A percentile compares a stretch with the other conserved stretches of the same genome.
Conservation (phyloP, 2,888 invertebrate genomes). For the Tiliacea citrago region DNA sequence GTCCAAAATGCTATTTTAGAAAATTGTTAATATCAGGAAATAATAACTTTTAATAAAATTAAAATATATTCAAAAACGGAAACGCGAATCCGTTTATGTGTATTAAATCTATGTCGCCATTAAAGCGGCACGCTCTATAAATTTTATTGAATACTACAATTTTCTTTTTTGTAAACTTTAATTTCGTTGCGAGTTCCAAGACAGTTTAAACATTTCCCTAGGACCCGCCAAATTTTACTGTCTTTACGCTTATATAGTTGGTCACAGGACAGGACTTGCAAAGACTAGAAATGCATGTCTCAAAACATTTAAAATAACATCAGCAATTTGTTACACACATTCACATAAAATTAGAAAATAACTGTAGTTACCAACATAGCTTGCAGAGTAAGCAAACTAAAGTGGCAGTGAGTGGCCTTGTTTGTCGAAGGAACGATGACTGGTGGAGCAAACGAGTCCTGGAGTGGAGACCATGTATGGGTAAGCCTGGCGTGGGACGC, state of each 20-base stretch:
- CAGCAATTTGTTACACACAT: not conserved
- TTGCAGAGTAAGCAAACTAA: not conserved
- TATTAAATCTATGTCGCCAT: too few relatives aligned
- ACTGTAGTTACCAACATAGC: not conserved
- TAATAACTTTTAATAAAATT: too few relatives aligned
- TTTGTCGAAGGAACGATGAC: not conserved
- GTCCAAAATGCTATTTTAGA: too few relatives aligned
- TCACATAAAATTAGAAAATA: not conserved
- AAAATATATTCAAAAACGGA: too few relatives aligned
- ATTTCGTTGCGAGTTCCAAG: not conserved
- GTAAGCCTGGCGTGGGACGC: not conserved
- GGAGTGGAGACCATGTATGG: not conserved
- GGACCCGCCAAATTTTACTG: not conserved
- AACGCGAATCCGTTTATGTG: too few relatives aligned
- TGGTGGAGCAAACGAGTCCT: not conserved
- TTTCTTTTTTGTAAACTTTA: slow-evolving; percentile 5
- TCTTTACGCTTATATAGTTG: not conserved
- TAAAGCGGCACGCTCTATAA: too few relatives aligned
- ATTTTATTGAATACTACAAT: not conserved
- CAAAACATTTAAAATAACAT: not conserved
- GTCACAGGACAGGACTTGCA: not conserved
- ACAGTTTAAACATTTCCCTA: slow-evolving; percentile 26
- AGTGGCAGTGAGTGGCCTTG: too few relatives aligned
- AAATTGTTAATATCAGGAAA: too few relatives aligned
- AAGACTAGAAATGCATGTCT: slow-evolving; percentile 2